Base-by-base conservation (phyloP, 2,113 vertebrate species). In the Semnornis frantzii region DNA sequence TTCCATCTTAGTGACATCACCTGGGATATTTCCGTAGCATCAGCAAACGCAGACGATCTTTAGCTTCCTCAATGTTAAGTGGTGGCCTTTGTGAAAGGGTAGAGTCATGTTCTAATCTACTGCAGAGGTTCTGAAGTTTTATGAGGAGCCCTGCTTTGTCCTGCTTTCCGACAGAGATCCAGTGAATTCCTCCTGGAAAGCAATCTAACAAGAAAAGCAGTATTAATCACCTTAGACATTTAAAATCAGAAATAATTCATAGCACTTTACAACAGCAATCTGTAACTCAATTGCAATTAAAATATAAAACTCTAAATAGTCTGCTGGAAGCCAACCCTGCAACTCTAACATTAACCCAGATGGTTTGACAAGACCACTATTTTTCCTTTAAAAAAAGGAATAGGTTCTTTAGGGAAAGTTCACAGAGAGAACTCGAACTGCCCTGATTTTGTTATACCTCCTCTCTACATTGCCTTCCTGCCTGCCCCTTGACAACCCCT, bases 131-230 rank as follows among this genome's bases (percentile, higher is more conserved):
- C 94, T 99, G 99, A 75, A 99, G 98, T 93, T 99, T 99, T 93
- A 99, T 98, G 74, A 99, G 97, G 70, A 99, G 98, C 34, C 98
- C 98, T 33, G 98, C 96, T 94, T 98, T 98, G 89, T 99, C 99
- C 92, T 99, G 98, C 89, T 99, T 99, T 59, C 99, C 99, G 46
- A 99, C 93, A 77, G 99, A 99, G 90, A 99, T 94, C 99, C 99
- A 99, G 68, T 99, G 98, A 68, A 99, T 97, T 54, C 99, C 99
- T 82, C 98, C 98, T 31, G 99, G 98, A 92, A 99, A 99, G 82
- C 96, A 99, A 66, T 95, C 99, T 99, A 85, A 66, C 7, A 37
- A 96, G 25, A 70, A 69, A 89, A 75, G 63, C 10, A 57, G 5
- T 42, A 39, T 62, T 79, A 93, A 59, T 82, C 33, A 73, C 9